Evolutionary conservation across 2,113 vertebrate genomes (phyloP).

Genomic region (Ariopsis seemanni): DNA sequence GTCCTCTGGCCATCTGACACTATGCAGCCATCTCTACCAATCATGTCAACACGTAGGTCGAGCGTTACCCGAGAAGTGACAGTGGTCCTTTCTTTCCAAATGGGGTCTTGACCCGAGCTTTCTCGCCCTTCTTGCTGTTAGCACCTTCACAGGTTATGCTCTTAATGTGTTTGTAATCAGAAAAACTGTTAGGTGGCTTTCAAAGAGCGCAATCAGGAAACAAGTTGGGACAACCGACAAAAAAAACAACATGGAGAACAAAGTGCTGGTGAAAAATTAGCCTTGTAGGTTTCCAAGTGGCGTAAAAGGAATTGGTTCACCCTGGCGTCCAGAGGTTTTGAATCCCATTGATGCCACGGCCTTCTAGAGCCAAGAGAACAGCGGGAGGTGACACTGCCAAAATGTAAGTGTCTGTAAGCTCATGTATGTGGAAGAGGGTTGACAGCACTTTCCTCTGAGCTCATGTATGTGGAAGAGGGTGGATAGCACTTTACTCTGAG

Average conservation of each 20-base stretch:
- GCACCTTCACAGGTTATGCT: neutral
- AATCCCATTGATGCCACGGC: neutral
- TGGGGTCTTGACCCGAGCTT: slow-evolving; percentile 20
- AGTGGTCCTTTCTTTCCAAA: slow-evolving; percentile 31
- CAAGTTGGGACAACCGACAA: neutral
- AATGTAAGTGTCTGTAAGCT: neutral
- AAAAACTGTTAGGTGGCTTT: neutral
- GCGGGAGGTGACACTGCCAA: neutral
- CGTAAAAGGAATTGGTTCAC: neutral
- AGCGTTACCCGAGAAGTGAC: slow-evolving; percentile 31
- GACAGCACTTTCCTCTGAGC: too few relatives aligned
- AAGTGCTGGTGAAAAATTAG: neutral
- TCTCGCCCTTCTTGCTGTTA: neutral
- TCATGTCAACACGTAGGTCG: slow-evolving; percentile 24
- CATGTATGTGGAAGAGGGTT: too few relatives aligned
- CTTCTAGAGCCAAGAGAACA: neutral
- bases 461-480: too few relatives aligned
- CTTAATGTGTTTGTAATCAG: neutral
- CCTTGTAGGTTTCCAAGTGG: neutral
- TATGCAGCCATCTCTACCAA: slow-evolving; percentile 12
- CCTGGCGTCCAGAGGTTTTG: neutral
- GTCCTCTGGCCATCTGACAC: slow-evolving; percentile 34
- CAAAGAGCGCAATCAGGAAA: neutral
- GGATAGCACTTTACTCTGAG: too few relatives aligned
- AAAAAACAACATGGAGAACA: neutral